A percentile compares a stretch with the other conserved stretches of the same genome.
phyloP scores from a whole-genome alignment of 2,113 vertebrate genomes.

The Meles meles region DNA sequence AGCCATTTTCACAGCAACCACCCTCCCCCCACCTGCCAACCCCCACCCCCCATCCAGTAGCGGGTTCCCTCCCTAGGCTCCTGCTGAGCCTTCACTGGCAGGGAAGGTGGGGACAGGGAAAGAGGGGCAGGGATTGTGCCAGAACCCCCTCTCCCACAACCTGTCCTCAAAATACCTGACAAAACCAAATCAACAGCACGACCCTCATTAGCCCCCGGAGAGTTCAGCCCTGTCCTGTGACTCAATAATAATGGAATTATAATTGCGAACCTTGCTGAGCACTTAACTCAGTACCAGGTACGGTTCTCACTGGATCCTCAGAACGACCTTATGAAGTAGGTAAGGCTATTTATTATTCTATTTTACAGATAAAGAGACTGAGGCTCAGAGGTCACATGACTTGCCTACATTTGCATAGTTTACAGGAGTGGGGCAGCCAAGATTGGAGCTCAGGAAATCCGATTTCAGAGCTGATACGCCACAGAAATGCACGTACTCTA shows the following conservation, averaged over 20 bases:
- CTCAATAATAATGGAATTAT: not conserved
- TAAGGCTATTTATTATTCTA: not conserved
- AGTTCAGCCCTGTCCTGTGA: not conserved
- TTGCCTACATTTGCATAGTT: not conserved
- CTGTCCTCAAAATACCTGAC: not conserved
- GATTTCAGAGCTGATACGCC: not conserved
- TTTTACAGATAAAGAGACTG: not conserved
- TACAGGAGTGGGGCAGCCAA: not conserved
- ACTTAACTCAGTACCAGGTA: not conserved
- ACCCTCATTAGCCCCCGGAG: not conserved
- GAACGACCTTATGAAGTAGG: not conserved
- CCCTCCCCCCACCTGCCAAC: no score
- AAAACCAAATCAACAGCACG: not conserved
- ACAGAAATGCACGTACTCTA: not conserved
- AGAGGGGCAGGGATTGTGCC: not conserved
- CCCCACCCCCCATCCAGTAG: not conserved
- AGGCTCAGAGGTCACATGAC: not conserved
- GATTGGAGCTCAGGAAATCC: not conserved
- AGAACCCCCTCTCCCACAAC: not conserved
- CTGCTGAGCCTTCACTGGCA: not conserved
- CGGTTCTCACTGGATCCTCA: not conserved
- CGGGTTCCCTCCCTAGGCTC: not conserved
- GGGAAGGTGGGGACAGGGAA: not conserved
- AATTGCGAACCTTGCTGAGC: not conserved
- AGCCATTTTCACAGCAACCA: not conserved